These are phyloP conservation scores for Gymnothorax javanicus DNA, from an alignment of 2,797 vertebrate genomes.

Conservation along the genomic window DNA sequence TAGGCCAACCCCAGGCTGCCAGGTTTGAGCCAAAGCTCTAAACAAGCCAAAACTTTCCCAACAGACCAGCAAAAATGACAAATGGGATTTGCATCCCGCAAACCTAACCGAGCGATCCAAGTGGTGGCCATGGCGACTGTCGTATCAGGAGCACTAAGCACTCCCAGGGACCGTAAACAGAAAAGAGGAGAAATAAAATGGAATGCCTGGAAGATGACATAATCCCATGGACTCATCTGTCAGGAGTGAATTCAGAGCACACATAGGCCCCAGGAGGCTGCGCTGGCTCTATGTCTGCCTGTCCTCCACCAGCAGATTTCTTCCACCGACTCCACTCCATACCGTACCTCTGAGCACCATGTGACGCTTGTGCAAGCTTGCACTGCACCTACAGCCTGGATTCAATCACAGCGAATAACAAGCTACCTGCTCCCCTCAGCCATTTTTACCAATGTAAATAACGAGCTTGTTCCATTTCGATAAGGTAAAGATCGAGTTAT, in stretches of 20 bases:
- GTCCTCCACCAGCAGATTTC: conserved; percentile 3
- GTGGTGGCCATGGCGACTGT: no score
- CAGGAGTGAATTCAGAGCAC: neutral
- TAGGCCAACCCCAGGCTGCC: neutral
- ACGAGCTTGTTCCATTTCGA: neutral
- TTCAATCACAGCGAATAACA: neutral
- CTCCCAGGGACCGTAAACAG: conserved; percentile 18
- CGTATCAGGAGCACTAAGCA: neutral
- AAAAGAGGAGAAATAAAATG: neutral
- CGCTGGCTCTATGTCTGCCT: neutral
- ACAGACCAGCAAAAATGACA: neutral
- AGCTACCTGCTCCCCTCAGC: neutral
- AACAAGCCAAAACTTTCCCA: neutral
- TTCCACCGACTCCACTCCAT: neutral
- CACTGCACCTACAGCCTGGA: neutral
- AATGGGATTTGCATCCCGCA: neutral
- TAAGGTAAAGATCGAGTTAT: neutral
- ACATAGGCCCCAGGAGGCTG: neutral
- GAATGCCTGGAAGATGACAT: conserved; percentile 12
- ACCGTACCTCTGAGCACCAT: neutral
- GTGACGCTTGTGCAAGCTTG: no score
- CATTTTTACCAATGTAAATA: neutral
- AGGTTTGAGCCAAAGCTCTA: neutral
- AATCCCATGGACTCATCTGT: conserved; percentile 16
- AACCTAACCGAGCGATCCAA: neutral